phyloP scores from a whole-genome alignment of 2,888 invertebrate species.

The Dromius quadrimaculatus region DNA sequence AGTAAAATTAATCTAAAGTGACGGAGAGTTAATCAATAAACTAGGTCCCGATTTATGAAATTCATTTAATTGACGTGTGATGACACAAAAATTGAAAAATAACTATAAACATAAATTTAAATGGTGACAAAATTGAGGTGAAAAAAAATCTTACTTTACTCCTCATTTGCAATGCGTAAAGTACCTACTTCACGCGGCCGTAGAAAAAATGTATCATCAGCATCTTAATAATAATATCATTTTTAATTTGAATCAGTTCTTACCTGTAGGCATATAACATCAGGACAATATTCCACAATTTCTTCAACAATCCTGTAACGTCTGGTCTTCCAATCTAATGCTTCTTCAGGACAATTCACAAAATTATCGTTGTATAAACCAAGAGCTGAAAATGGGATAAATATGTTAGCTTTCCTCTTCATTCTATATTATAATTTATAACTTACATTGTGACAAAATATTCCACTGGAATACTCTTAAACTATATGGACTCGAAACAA shows the following conservation, averaged over 20 bases:
- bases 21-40: too few species aligned
- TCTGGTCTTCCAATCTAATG: constrained; percentile 77
- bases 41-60: too few species aligned
- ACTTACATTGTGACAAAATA: constrained; percentile 76
- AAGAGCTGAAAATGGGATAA: constrained; percentile 70
- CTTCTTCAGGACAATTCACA: constrained; percentile 77
- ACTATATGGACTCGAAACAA: constrained; percentile 65
- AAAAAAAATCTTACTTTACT: too few species aligned
- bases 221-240: too few species aligned
- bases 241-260: constrained; percentile 52
- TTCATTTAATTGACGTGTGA: too few species aligned
- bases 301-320: constrained; percentile 78
- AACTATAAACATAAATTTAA: too few species aligned
- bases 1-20: too few species aligned
- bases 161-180: too few species aligned
- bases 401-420: constrained; percentile 1
- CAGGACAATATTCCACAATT: constrained; percentile 76
- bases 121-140: too few species aligned
- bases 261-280: constrained; percentile 80
- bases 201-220: too few species aligned
- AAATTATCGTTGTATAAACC: constrained; percentile 80
- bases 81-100: too few species aligned
- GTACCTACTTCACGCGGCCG: too few species aligned
- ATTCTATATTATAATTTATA: neutral
- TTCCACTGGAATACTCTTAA: constrained; percentile 79